phyloP scores from a whole-genome alignment of 2,113 vertebrate species.

The Phaethornis superciliosus region DNA sequence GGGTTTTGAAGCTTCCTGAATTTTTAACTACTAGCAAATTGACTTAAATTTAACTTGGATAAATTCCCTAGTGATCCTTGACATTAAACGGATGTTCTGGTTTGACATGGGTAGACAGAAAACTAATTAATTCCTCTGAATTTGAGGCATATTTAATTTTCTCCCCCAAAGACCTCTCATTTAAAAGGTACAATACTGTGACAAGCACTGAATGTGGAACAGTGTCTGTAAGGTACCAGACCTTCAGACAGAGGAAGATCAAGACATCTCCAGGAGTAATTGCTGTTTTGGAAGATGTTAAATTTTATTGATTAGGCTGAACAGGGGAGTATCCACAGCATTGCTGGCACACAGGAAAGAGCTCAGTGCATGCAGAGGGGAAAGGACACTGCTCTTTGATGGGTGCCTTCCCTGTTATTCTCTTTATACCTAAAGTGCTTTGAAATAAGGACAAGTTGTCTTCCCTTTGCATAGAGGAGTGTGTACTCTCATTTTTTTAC shows the following conservation, averaged over 20 bases:
- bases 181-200: conserved; percentile 14
- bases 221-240: not conserved
- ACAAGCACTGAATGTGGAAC: not conserved
- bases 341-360: not conserved
- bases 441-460: not conserved
- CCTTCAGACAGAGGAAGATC: not conserved
- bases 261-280: not conserved
- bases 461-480: not conserved
- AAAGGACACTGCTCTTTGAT: not conserved
- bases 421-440: not conserved
- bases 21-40: conserved; percentile 72
- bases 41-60: conserved; percentile 69
- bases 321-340: accelerated
- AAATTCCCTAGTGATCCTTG: conserved; percentile 62
- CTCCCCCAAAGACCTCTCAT: conserved; percentile 56
- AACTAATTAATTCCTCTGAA: conserved; percentile 70
- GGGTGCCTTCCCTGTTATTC: not conserved
- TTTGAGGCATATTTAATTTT: conserved; percentile 65
- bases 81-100: conserved; percentile 61
- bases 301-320: not conserved
- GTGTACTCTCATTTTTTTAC: not conserved
- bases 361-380: not conserved
- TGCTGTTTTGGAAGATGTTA: not conserved
- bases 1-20: conserved; percentile 62
- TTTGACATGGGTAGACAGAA: conserved; percentile 67